These are phyloP conservation scores for Crenichthys baileyi DNA, from an alignment of 2,797 vertebrate species.

Conservation along the genomic window DNA sequence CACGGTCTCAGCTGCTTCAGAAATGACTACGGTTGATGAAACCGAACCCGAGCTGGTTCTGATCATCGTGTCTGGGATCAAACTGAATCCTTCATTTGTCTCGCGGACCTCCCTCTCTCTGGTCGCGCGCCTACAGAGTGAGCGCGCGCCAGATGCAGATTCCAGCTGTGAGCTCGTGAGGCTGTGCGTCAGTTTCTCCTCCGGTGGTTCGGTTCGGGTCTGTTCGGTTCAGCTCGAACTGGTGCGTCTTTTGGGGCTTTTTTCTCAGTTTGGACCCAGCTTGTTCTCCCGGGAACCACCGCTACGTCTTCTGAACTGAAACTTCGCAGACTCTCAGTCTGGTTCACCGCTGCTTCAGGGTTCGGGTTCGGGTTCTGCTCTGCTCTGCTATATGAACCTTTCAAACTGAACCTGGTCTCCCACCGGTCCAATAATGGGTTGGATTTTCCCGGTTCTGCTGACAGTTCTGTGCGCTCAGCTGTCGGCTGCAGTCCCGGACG, in stretches of 20 bases:
- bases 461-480: constrained; percentile 31
- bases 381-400: background rate
- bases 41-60: no score
- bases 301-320: background rate
- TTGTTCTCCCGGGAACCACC: background rate
- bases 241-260: background rate
- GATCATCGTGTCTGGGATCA: no score
- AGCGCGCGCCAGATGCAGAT: constrained; percentile 28
- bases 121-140: constrained; percentile 28
- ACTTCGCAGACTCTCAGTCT: background rate
- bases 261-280: background rate
- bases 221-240: background rate
- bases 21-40: no score
- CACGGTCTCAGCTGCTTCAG: no score
- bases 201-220: background rate
- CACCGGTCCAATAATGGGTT: constrained; percentile 30
- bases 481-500: constrained; percentile 38
- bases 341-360: background rate
- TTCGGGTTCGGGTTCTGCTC: constrained; percentile 9
- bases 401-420: background rate
- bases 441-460: constrained; percentile 50
- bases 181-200: constrained; percentile 17
- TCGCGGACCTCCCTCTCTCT: background rate
- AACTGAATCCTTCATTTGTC: background rate
- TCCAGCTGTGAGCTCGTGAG: constrained; percentile 49